Conservation (phyloP, 2,797 vertebrate genomes). For the Philypnodon macrostomus region DNA sequence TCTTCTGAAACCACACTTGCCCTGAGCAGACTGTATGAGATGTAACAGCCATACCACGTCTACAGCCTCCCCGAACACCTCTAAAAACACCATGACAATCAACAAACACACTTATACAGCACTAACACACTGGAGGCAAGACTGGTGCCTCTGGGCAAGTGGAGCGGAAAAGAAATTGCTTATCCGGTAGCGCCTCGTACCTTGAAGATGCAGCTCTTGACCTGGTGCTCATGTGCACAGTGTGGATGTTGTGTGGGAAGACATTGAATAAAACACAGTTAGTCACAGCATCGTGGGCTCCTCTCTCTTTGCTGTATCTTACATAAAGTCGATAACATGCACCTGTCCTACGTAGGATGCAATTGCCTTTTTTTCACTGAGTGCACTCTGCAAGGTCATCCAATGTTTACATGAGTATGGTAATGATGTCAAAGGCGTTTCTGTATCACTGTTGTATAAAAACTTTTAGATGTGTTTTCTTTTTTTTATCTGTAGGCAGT, state of each 20-base stretch:
- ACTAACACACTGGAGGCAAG: too few relatives aligned
- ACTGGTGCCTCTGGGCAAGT: constrained; percentile 27
- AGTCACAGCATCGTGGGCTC: constrained; percentile 41
- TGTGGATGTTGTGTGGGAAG: constrained; percentile 27
- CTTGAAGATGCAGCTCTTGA: constrained; percentile 47
- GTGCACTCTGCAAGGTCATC: constrained; percentile 31
- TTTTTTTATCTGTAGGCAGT: constrained; percentile 77
- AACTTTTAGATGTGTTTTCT: constrained; percentile 4
- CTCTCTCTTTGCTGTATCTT: constrained; percentile 27
- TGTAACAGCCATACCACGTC: too few relatives aligned
- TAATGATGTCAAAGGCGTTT: constrained; percentile 36
- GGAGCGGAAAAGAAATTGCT: constrained; percentile 19
- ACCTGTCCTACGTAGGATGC: constrained; percentile 26
- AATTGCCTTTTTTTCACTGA: constrained; percentile 12
- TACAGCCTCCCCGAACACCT: too few relatives aligned
- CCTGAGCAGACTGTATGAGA: too few relatives aligned
- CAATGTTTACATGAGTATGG: constrained; percentile 31
- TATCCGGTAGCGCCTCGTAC: constrained; percentile 37
- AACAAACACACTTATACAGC: too few relatives aligned
- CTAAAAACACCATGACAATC: too few relatives aligned
- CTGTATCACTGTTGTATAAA: constrained; percentile 9
- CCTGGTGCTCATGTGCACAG: constrained; percentile 11
- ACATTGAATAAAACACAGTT: constrained; percentile 20
- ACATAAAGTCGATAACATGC: too few relatives aligned
- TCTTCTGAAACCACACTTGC: too few relatives aligned